phyloP scores from a whole-genome alignment of 2,797 vertebrate genomes.

The Melanotaenia trifasciata region DNA sequence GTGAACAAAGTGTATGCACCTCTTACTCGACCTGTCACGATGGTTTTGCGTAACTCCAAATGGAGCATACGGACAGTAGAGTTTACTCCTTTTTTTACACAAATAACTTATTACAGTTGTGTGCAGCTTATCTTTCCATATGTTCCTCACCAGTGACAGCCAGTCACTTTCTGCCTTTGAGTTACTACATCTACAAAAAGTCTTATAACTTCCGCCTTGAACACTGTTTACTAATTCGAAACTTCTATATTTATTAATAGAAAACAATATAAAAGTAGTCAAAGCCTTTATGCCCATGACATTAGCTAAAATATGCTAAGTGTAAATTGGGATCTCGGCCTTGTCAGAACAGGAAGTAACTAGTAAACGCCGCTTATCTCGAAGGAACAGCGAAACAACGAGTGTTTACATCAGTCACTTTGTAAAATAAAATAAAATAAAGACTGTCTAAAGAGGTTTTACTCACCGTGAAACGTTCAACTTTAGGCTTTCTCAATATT shows the following conservation, averaged over 20 bases:
- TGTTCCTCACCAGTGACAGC: constrained; percentile 6
- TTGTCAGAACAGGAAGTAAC: constrained; percentile 85
- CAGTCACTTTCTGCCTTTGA: background rate
- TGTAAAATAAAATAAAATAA: background rate
- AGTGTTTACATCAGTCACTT: background rate
- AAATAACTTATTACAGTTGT: background rate
- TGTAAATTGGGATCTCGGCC: constrained; percentile 75
- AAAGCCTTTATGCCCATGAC: constrained; percentile 3
- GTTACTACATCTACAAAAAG: background rate
- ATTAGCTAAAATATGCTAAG: constrained; percentile 44
- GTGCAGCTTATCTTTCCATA: background rate
- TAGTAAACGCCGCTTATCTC: constrained; percentile 64
- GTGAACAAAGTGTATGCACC: background rate
- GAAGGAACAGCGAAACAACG: constrained; percentile 36
- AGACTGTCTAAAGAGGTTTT: background rate
- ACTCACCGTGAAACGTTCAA: constrained; percentile 61
- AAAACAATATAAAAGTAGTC: background rate
- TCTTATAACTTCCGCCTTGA: background rate
- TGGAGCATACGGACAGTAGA: rapidly evolving
- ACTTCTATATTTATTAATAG: rapidly evolving
- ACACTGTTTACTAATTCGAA: rapidly evolving
- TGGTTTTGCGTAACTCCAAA: background rate
- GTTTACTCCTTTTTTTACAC: background rate
- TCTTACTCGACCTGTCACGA: background rate
- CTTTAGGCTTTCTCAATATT: constrained; percentile 3